Evolutionary conservation across 2,797 vertebrate genomes (phyloP).

Genomic region (Phoxinus dragarum): DNA sequence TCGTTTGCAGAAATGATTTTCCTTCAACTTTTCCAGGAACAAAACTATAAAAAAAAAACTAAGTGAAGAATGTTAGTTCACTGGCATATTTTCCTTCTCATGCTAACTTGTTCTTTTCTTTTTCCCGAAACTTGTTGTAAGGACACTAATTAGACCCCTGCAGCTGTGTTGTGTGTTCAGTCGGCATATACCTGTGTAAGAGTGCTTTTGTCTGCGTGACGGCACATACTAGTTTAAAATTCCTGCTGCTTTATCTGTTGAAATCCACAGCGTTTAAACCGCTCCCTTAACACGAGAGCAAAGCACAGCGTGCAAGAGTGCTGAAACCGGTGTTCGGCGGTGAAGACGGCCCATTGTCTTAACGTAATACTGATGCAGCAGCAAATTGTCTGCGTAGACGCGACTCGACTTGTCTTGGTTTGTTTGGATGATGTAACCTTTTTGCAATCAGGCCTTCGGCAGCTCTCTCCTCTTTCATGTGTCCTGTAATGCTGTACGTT

Average conservation of each 20-base stretch:
- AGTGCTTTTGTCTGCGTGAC: constrained; percentile 21
- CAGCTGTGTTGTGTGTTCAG: constrained; percentile 25
- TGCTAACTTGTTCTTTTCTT: constrained; percentile 7
- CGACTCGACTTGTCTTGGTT: constrained; percentile 64
- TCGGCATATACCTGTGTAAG: constrained; percentile 1
- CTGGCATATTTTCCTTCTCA: neutral
- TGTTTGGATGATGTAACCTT: constrained; percentile 72
- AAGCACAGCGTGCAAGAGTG: constrained; percentile 60
- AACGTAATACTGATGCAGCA: constrained; percentile 62
- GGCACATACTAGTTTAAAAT: constrained; percentile 37
- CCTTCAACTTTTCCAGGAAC: constrained; percentile 1
- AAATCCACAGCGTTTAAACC: constrained; percentile 40
- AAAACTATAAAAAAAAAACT: neutral
- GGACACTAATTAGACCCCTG: constrained; percentile 28
- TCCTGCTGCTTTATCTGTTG: constrained; percentile 36
- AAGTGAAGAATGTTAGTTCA: neutral
- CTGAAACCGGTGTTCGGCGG: constrained; percentile 61
- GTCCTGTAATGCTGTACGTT: constrained; percentile 58
- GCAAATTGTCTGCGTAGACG: constrained; percentile 62
- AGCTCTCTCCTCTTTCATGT: constrained; percentile 64
- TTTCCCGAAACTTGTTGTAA: constrained; percentile 2
- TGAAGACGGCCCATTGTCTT: constrained; percentile 62
- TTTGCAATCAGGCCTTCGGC: constrained; percentile 67
- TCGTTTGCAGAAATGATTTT: neutral
- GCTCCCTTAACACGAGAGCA: constrained; percentile 38